Base-by-base conservation (phyloP, 64 coral and sea anemone species). In the Platygyra sinensis region DNA sequence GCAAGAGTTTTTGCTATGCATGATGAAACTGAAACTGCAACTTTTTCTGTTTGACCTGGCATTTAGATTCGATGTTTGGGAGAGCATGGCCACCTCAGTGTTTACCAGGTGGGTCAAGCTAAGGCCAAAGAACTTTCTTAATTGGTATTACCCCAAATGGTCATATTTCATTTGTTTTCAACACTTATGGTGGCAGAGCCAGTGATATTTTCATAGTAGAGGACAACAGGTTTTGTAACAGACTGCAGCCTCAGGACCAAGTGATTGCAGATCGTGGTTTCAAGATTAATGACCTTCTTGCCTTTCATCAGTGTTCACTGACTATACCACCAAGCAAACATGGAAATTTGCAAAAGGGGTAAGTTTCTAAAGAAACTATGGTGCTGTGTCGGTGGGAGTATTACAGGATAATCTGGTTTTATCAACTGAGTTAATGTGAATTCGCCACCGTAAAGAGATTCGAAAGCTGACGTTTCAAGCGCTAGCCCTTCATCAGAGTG, bases 261-360 rank as follows among this genome's bases (percentile, higher is more conserved):
- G 82, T 94, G 27, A 94, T 89, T 80, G 93, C 88, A 8, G 93
- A 94, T 76, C 9, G 82, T 19, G 88, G 93, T n/a, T 90, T 94
- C 38, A 94, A 94, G 31, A 94, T 94, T 10, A 86, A 81, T 30
- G 75, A 89, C 22, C 22, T 80, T 18, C 62, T 90, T 8, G 64
- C 83, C 8, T 76, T 94, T 89, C 46, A 89, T 86, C 87, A 94
- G 42, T 90, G 63, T 78, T 90, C 93, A 87, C 55, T 90, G 31
- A 52, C 80, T 61, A 90, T 94, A 28, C 88, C 93, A 64, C 93
- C 82, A 54, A 79, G 72, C 62, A 85, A 76, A 73, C 80, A 83
- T 79, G 62, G n/a, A 72, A 62, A 78, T 32, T n/a, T n/a, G n/a
- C n/a, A n/a, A n/a, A n/a, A n/a, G n/a, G n/a, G n/a, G n/a, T n/a